Evolutionary conservation across 1,140 invertebrate species (phyloP), one percentile per base, ranked within the genome.

Genomic region (Trachymyrmex septentrionalis): DNA sequence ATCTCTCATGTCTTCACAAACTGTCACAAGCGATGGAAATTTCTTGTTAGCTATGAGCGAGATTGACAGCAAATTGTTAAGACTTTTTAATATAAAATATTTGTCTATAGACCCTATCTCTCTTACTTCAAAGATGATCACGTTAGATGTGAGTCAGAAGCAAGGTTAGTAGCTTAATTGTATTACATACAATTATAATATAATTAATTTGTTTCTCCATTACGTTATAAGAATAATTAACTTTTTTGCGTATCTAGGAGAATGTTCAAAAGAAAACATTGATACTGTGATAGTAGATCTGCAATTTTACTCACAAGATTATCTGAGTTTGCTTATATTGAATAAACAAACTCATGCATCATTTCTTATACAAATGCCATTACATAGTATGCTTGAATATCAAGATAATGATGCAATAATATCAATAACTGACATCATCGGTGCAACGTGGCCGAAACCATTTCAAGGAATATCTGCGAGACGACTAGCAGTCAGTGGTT

Each of bases 401-500:
- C 88, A 69, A 86, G 91, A 91, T 76, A 86, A 75, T 6, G 88
- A 96, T 59, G 90, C 82, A 88, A 64, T 1, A 89, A 96, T 59
- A 91, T 19, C 94, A 6, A 93, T 96, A 57, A 94, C 95, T 59
- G 96, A 96, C 24, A 92, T 96, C 55, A 93, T 95, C 57, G 96
- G 96, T 88, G 93, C 96, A 57, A 94, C 94, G 57, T 96, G 95
- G 90, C 92, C 93, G 96, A 96, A 93, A 75, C 95, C 96, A 6
- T 95, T 99, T 48, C 97, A 98, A 72, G 97, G 97, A 90, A 97
- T 98, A 94, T 96, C 96, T 69, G 97, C 97, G 2, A 96, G 96
- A 75, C 95, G 95, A 89, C 96, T 99, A 87, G 97, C 98, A 7
- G 98, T 99, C 0, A 99, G 98, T 85, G 98, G 98, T 0, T 96